These are phyloP conservation scores for Drosophila niveifrons DNA, from an alignment of 2,888 invertebrate genomes.

Conservation along the genomic window DNA sequence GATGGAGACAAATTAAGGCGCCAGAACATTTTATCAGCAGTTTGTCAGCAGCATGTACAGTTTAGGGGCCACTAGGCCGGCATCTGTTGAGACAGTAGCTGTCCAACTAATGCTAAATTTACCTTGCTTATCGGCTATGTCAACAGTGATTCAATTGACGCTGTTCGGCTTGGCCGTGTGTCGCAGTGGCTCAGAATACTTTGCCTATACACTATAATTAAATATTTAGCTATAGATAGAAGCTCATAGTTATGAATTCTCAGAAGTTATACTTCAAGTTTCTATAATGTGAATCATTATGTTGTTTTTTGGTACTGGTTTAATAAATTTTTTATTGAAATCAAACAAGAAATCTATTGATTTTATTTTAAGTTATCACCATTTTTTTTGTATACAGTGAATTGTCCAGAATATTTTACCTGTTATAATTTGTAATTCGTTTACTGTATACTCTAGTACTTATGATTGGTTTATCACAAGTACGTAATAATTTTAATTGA, in stretches of 20 bases:
- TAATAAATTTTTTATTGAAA: too few species aligned
- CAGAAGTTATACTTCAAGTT: too few species aligned
- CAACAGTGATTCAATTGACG: conserved; percentile 15
- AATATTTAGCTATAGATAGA: neutral
- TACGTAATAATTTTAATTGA: neutral
- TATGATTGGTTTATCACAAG: neutral
- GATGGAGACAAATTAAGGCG: conserved; percentile 19
- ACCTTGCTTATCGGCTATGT: conserved; percentile 24
- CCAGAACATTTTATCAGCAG: conserved; percentile 9
- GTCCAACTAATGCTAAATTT: conserved; percentile 28
- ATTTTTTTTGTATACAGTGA: too few species aligned
- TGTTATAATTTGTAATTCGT: too few species aligned
- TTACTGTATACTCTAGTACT: too few species aligned
- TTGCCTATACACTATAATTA: conserved; percentile 8
- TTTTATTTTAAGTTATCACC: too few species aligned
- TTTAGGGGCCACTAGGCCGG: conserved; percentile 15
- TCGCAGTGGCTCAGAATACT: neutral
- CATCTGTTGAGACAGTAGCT: conserved; percentile 21
- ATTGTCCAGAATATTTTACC: too few species aligned
- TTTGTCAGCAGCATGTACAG: conserved; percentile 13
- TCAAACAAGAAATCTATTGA: too few species aligned
- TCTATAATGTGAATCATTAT: too few species aligned
- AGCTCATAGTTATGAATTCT: too few species aligned
- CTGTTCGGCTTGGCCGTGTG: neutral
- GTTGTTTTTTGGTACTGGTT: too few species aligned